Conservation (phyloP, 2,797 vertebrate genomes). For the Lycodopsis pacificus region DNA sequence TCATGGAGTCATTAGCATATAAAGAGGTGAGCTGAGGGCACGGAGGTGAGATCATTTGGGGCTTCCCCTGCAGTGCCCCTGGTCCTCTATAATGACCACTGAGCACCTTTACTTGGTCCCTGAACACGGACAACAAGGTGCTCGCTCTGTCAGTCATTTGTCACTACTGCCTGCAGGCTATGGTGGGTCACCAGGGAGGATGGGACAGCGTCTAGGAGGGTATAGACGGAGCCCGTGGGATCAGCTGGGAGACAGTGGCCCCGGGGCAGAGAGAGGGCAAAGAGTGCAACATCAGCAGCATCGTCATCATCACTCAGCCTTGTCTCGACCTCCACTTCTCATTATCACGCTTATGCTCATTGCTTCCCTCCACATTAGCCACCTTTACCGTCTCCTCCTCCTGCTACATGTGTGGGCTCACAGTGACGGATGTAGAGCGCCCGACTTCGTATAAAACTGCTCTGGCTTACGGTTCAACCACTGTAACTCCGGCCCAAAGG, state of each 20-base stretch:
- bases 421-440: conserved; percentile 51
- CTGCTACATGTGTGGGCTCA: conserved; percentile 46
- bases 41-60: conserved; percentile 62
- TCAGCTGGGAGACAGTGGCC: conserved; percentile 69
- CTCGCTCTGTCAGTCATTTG: conserved; percentile 69
- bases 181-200: conserved; percentile 43
- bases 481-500: conserved; percentile 57
- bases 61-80: conserved; percentile 47
- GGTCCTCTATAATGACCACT: conserved; percentile 65
- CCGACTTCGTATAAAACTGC: conserved; percentile 4
- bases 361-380: conserved; percentile 3
- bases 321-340: conserved; percentile 8
- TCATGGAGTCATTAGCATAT: conserved; percentile 83
- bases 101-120: conserved; percentile 56
- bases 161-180: conserved; percentile 71
- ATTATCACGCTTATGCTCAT: conserved; percentile 25
- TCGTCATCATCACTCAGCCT: conserved; percentile 19
- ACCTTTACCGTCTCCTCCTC: conserved; percentile 6
- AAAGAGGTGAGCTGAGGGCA: conserved; percentile 80
- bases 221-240: conserved; percentile 33
- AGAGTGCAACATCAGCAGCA: conserved; percentile 51
- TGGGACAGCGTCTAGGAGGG: conserved; percentile 8
- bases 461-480: conserved; percentile 66
- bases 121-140: conserved; percentile 61
- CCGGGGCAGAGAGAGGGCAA: conserved; percentile 31